A percentile compares a stretch with the other conserved stretches of the same genome.
Conservation (phyloP, 2,888 invertebrate genomes). For the Drosophila recens region DNA sequence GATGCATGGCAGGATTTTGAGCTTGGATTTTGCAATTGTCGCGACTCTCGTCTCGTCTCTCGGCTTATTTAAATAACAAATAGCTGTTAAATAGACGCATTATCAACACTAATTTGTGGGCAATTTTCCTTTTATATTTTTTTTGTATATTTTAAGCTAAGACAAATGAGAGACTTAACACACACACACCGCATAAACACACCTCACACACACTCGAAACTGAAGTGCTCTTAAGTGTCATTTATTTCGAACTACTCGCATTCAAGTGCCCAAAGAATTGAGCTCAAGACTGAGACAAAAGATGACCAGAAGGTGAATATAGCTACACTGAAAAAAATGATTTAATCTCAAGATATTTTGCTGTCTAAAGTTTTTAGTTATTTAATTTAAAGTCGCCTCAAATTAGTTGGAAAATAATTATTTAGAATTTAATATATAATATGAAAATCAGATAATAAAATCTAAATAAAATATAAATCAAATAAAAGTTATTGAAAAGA, state of each 20-base stretch:
- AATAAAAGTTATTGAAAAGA: no score
- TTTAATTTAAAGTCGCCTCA: no score
- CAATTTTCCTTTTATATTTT: constrained; percentile 42
- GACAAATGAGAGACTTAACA: constrained; percentile 51
- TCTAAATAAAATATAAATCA: no score
- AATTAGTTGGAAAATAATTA: no score
- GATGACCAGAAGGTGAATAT: background rate
- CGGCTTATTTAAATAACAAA: constrained; percentile 70
- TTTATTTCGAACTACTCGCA: constrained; percentile 31
- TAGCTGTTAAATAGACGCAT: constrained; percentile 80
- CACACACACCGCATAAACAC: constrained; percentile 7
- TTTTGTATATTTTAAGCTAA: constrained; percentile 23
- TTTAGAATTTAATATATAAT: no score
- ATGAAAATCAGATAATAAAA: no score
- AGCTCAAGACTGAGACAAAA: constrained; percentile 19
- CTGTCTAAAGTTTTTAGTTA: no score
- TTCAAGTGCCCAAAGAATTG: constrained; percentile 38
- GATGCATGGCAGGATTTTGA: constrained; percentile 32
- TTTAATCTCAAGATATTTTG: no score
- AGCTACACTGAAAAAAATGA: background rate
- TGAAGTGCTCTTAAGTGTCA: constrained; percentile 58
- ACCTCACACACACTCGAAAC: constrained; percentile 22
- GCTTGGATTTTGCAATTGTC: constrained; percentile 40
- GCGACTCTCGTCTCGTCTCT: constrained; percentile 19
- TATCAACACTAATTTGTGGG: constrained; percentile 81